These are phyloP conservation scores for Homarus gammarus DNA, from an alignment of 2,888 invertebrate species.

Conservation along the genomic window DNA sequence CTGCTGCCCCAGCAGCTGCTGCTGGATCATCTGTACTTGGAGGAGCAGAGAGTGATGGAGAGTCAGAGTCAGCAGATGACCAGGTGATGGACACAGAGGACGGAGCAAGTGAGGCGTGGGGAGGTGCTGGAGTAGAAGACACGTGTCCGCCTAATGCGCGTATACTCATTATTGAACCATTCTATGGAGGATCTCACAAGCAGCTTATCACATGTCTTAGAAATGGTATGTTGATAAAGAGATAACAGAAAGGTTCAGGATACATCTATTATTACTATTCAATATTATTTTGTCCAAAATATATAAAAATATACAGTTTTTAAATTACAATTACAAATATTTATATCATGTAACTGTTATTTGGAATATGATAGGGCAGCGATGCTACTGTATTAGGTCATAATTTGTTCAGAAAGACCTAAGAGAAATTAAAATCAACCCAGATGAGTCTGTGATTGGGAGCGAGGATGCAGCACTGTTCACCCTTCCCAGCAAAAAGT, in stretches of 20 bases:
- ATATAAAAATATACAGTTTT: neutral
- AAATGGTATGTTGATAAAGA: constrained; percentile 45
- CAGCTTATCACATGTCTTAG: constrained; percentile 81
- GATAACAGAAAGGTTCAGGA: neutral
- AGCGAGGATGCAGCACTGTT: constrained; percentile 78
- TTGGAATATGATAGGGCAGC: too few relatives aligned
- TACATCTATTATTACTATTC: neutral
- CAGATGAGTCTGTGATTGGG: constrained; percentile 62
- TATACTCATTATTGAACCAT: constrained; percentile 84
- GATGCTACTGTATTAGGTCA: too few relatives aligned
- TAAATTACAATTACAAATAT: neutral
- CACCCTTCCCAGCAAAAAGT: constrained; percentile 86
- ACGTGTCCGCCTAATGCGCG: constrained; percentile 57
- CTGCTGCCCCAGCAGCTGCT: constrained; percentile 25
- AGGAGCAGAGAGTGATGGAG: constrained; percentile 53
- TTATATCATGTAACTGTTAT: too few relatives aligned
- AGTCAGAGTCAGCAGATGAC: constrained; percentile 60
- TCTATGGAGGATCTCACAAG: constrained; percentile 87
- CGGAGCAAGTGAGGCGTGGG: constrained; percentile 63
- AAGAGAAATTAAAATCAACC: too few relatives aligned
- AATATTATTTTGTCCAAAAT: neutral
- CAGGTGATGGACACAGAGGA: constrained; percentile 70
- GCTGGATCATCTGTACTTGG: constrained; percentile 5
- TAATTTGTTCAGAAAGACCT: too few relatives aligned
- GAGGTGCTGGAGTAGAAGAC: constrained; percentile 48